Conservation (phyloP, 2,797 vertebrate genomes). For the Petrocephalus schoutedeni region DNA sequence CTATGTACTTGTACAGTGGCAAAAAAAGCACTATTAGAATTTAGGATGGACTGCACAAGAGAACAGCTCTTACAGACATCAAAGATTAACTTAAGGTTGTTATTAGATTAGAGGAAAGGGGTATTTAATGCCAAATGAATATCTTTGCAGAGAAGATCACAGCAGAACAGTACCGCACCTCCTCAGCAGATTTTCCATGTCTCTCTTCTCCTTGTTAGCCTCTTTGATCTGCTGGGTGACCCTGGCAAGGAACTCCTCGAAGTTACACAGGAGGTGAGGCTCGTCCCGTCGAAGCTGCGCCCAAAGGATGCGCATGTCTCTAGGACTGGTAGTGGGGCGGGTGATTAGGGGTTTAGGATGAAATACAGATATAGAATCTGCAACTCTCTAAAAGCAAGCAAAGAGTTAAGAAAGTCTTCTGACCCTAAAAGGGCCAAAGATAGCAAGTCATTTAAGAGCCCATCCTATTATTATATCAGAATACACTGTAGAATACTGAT, state of each 20-base stretch:
- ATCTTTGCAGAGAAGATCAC: not conserved
- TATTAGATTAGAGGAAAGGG: not conserved
- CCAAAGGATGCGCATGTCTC: constrained; percentile 78
- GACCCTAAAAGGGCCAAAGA: no score
- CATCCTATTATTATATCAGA: no score
- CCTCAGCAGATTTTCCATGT: constrained; percentile 77
- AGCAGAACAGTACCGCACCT: constrained; percentile 56
- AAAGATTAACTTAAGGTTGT: not conserved
- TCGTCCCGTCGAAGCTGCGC: constrained; percentile 73
- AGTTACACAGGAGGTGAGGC: constrained; percentile 77
- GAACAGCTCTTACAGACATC: not conserved
- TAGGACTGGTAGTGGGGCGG: constrained; percentile 59
- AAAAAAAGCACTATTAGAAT: not conserved
- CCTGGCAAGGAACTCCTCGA: constrained; percentile 80
- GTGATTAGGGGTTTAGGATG: not conserved
- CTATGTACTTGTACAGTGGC: not conserved
- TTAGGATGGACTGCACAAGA: not conserved
- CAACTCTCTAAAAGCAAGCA: not conserved
- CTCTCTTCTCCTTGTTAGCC: constrained; percentile 76
- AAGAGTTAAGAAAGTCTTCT: no score
- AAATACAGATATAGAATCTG: not conserved
- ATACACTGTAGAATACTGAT: no score
- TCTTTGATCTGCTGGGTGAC: constrained; percentile 81
- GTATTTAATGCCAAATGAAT: not conserved
- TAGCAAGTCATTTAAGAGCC: not conserved